Percentiles rank a stretch among this genome's conserved stretches.
These are phyloP conservation scores for Chamaetylas fuelleborni DNA, from an alignment of 2,113 vertebrate species.

Conservation along the genomic window DNA sequence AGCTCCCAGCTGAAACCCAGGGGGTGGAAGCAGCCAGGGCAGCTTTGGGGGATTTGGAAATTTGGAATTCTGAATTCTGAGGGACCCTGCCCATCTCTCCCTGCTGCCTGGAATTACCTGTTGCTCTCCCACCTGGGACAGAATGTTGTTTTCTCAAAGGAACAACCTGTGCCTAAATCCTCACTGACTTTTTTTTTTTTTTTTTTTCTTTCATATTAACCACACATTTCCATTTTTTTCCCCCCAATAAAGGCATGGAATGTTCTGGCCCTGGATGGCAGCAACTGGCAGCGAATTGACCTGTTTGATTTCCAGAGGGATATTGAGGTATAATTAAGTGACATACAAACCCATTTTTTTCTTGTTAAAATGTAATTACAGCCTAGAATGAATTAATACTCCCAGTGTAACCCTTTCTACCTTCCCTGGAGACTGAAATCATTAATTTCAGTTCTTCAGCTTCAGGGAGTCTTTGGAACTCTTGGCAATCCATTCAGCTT, in stretches of 20 bases:
- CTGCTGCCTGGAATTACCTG: not conserved
- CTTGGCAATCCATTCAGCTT: constrained; percentile 43
- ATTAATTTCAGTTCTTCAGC: constrained; percentile 43
- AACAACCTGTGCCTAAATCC: not conserved
- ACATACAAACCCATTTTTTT: constrained; percentile 50
- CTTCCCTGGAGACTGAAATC: constrained; percentile 45
- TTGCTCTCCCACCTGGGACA: not conserved
- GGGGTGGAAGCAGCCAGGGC: too few relatives aligned
- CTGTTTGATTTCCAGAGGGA: constrained; percentile 99
- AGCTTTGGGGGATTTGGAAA: too few relatives aligned
- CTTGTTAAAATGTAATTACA: constrained; percentile 68
- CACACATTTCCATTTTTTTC: not conserved
- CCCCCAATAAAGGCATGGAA: constrained; percentile 89
- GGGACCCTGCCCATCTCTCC: not conserved
- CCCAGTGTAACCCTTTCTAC: constrained; percentile 8
- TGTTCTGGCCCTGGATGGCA: constrained; percentile 95
- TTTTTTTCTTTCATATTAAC: not conserved
- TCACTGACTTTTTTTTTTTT: not conserved
- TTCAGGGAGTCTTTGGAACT: not conserved
- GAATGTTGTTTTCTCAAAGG: not conserved
- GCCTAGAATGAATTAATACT: constrained; percentile 11
- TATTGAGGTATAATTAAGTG: constrained; percentile 87
- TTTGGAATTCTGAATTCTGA: too few relatives aligned
- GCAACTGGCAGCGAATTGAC: constrained; percentile 99
- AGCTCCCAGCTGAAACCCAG: too few relatives aligned